Evolutionary conservation across 2,888 invertebrate species (phyloP).

Genomic region (Chouioia cunea): DNA sequence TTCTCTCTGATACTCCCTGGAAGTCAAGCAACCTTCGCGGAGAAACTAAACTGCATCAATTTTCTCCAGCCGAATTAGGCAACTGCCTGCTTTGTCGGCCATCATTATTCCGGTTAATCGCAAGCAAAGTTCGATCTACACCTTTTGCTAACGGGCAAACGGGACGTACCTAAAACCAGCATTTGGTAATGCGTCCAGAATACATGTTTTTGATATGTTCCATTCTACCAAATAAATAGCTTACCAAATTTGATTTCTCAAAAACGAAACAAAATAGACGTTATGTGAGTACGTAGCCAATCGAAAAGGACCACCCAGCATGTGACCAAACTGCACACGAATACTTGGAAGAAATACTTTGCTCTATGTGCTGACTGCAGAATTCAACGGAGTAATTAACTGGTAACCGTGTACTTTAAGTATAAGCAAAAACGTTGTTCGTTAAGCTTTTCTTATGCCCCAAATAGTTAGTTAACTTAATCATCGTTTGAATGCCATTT

Average conservation of each 20-base stretch:
- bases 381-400: constrained; percentile 44
- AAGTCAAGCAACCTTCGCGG: constrained; percentile 45
- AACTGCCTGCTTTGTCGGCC: neutral
- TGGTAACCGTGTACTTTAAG: constrained; percentile 29
- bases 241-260: too few species aligned
- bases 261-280: neutral
- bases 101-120: constrained; percentile 40
- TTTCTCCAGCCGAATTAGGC: constrained; percentile 45
- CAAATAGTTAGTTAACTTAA: constrained; percentile 3
- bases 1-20: constrained; percentile 41
- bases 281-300: constrained; percentile 1
- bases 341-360: constrained; percentile 44
- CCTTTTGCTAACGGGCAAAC: too few species aligned
- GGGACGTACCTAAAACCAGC: too few species aligned
- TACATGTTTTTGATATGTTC: too few species aligned
- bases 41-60: constrained; percentile 45
- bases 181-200: too few species aligned
- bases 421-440: constrained; percentile 27
- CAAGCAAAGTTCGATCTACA: too few species aligned
- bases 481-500: too few species aligned
- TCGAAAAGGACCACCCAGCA: constrained; percentile 42
- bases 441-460: constrained; percentile 16
- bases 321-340: constrained; percentile 22
- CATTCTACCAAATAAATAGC: too few species aligned
- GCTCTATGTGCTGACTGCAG: constrained; percentile 31